Evolutionary conservation across 2,888 invertebrate genomes (phyloP).

Genomic region (Torymus texanus): DNA sequence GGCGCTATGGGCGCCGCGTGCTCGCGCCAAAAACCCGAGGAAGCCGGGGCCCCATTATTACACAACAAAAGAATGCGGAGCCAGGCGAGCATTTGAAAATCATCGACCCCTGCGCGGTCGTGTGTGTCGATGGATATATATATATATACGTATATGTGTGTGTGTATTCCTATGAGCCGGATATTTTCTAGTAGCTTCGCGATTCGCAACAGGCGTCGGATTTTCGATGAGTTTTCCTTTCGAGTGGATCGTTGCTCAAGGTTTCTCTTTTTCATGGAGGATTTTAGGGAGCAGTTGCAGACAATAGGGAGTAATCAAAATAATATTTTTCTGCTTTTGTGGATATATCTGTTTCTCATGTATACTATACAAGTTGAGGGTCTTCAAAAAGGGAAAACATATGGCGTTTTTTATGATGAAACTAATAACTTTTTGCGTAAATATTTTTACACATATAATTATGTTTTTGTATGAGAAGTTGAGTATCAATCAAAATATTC

Average conservation of each 20-base stretch:
- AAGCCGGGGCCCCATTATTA: slow-evolving; percentile 54
- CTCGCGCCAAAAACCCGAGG: slow-evolving; percentile 41
- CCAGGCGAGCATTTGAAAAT: slow-evolving; percentile 49
- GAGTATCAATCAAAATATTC: no score
- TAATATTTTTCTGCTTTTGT: slow-evolving; percentile 9
- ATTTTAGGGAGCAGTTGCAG: neutral
- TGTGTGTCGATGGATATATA: neutral
- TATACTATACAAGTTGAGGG: no score
- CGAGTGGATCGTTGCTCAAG: no score
- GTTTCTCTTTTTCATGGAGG: neutral
- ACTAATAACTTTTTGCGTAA: no score
- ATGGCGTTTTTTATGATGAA: no score
- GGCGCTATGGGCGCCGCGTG: slow-evolving; percentile 65
- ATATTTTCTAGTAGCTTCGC: neutral
- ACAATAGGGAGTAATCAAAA: slow-evolving; percentile 18
- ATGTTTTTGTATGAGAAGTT: no score
- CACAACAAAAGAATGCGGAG: slow-evolving; percentile 54
- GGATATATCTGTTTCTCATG: neutral
- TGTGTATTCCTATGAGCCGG: no score
- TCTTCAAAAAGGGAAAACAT: no score
- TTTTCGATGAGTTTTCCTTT: slow-evolving; percentile 19
- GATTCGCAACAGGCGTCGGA: slow-evolving; percentile 28
- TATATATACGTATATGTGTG: no score
- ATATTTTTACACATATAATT: no score
- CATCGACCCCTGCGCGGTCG: slow-evolving; percentile 29